These are phyloP conservation scores for Caenorhabditis panamensis DNA, from an alignment of 2,888 invertebrate genomes.

Conservation along the genomic window DNA sequence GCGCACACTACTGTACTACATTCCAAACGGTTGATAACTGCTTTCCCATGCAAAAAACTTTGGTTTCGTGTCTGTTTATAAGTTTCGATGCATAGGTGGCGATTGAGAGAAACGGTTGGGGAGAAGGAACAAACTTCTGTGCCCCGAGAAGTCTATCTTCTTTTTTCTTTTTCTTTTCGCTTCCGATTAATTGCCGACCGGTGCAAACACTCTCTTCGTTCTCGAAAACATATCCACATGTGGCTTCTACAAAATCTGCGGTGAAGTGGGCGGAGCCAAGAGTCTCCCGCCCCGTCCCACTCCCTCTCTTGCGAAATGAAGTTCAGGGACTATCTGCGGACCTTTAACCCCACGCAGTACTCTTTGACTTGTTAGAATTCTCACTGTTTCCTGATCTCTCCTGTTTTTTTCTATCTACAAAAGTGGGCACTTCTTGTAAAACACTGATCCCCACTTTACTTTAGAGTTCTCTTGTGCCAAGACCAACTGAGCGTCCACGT, in stretches of 20 bases:
- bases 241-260: constrained; percentile 12
- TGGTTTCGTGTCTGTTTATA: neutral
- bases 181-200: constrained; percentile 36
- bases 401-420: neutral
- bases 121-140: neutral
- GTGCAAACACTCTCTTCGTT: constrained; percentile 38
- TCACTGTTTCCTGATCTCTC: neutral
- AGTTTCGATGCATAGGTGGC: neutral
- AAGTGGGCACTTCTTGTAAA: neutral
- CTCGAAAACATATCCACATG: constrained; percentile 30
- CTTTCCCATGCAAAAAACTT: constrained; percentile 7
- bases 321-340: neutral
- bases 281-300: neutral
- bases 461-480: neutral
- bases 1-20: constrained; percentile 52
- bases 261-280: constrained; percentile 8
- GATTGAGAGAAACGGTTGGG: neutral
- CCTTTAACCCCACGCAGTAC: neutral
- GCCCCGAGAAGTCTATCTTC: constrained; percentile 12
- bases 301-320: neutral
- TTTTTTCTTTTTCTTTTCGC: constrained; percentile 4
- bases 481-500: constrained; percentile 23
- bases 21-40: constrained; percentile 44
- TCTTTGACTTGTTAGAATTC: neutral
- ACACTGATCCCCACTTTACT: neutral